phyloP scores from a whole-genome alignment of 2,797 vertebrate species.

The Dendrocincla fuliginosa region DNA sequence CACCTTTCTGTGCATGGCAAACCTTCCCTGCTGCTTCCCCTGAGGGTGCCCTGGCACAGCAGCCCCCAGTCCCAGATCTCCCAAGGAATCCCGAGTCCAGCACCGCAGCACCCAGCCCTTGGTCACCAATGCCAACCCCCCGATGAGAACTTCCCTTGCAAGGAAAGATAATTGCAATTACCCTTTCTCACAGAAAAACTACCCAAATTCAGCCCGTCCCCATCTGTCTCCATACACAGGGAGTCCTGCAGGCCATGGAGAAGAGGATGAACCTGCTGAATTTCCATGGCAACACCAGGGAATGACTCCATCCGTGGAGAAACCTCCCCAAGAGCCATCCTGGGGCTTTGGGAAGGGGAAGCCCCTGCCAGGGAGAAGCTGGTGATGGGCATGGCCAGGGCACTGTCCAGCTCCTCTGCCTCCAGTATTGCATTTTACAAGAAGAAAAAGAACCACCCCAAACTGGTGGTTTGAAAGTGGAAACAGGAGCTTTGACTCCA shows the following conservation, averaged over 20 bases:
- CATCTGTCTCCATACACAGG: background rate
- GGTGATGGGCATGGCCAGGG: background rate
- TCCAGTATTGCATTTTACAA: background rate
- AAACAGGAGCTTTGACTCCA: background rate
- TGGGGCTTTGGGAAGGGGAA: background rate
- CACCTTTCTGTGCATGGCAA: rapidly evolving
- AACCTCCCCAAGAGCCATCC: background rate
- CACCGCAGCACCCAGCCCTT: background rate
- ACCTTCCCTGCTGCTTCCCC: background rate
- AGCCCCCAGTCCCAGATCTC: background rate
- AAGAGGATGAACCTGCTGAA: slow-evolving; percentile 34
- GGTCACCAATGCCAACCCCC: rapidly evolving
- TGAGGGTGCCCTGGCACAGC: rapidly evolving
- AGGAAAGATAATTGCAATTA: background rate
- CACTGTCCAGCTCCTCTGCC: background rate
- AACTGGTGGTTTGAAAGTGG: background rate
- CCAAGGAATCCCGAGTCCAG: rapidly evolving
- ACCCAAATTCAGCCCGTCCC: background rate
- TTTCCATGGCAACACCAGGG: slow-evolving; percentile 54
- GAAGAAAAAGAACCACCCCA: background rate
- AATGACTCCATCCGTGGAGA: background rate
- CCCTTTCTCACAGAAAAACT: background rate
- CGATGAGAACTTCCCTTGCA: background rate
- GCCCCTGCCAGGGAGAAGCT: background rate
- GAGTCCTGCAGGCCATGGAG: background rate